Percentiles rank a stretch among this genome's conserved stretches.
Conservation (phyloP, 2,797 vertebrate genomes). For the Heliangelus exortis region DNA sequence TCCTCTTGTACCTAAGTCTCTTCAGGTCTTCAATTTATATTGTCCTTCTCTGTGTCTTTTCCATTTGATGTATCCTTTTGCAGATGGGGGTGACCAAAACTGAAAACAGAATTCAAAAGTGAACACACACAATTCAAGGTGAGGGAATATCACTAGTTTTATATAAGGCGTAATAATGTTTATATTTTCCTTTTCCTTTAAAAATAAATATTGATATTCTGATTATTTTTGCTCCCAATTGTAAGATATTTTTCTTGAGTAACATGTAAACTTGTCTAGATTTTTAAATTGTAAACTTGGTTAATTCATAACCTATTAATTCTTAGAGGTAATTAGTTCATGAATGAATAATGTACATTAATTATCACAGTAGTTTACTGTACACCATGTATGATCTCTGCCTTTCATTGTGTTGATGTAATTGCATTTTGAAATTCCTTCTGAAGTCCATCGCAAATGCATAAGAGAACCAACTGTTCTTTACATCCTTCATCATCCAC, state of each 20-base stretch:
- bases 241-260: not conserved
- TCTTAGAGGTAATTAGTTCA: not conserved
- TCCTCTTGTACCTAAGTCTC: constrained; percentile 32
- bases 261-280: not conserved
- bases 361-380: not conserved
- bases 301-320: not conserved
- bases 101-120: constrained; percentile 72
- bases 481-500: not conserved
- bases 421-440: constrained; percentile 21
- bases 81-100: constrained; percentile 71
- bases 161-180: constrained; percentile 45
- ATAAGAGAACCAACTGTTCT: not conserved
- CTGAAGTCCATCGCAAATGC: not conserved
- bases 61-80: constrained; percentile 73
- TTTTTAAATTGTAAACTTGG: not conserved
- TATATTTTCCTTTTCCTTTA: constrained; percentile 16
- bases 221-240: not conserved
- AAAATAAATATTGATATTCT: not conserved
- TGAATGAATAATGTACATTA: not conserved
- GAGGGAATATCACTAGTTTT: constrained; percentile 66
- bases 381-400: not conserved
- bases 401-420: not conserved
- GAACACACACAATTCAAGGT: constrained; percentile 68
- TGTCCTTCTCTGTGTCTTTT: constrained; percentile 68
- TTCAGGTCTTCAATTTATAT: constrained; percentile 43